A percentile compares a stretch with the other conserved stretches of the same genome.
Evolutionary conservation across 1,140 invertebrate species (phyloP).

Genomic region (Acromyrmex charruanus): DNA sequence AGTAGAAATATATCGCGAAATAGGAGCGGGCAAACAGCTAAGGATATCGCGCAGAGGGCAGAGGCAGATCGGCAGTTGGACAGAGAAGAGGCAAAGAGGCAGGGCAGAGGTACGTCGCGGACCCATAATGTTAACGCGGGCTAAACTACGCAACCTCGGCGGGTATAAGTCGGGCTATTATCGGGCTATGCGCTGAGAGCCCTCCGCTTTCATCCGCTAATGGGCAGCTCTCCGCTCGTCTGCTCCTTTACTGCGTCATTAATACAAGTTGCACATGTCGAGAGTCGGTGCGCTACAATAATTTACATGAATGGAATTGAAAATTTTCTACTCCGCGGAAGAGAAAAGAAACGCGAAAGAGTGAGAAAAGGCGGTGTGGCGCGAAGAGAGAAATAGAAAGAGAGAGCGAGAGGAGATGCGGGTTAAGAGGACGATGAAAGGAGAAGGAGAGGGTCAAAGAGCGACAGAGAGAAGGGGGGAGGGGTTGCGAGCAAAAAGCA

Average conservation of each 20-base stretch:
- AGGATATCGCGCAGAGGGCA: constrained; percentile 61
- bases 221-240: constrained; percentile 84
- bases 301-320: constrained; percentile 87
- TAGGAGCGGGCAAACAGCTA: constrained; percentile 79
- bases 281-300: constrained; percentile 87
- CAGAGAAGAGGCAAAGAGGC: constrained; percentile 65
- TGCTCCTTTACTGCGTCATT: constrained; percentile 85
- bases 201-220: constrained; percentile 87
- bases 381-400: constrained; percentile 58
- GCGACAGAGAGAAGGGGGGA: constrained; percentile 51
- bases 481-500: constrained; percentile 24
- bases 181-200: constrained; percentile 85
- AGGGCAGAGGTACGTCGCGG: constrained; percentile 70
- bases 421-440: constrained; percentile 35
- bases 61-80: constrained; percentile 65
- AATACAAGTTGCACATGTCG: constrained; percentile 87
- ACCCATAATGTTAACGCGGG: constrained; percentile 83
- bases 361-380: constrained; percentile 59
- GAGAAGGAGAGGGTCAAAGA: constrained; percentile 63
- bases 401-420: constrained; percentile 39
- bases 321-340: constrained; percentile 86
- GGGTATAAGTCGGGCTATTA: constrained; percentile 86
- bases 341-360: constrained; percentile 82
- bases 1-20: constrained; percentile 50
- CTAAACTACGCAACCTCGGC: constrained; percentile 84